A percentile compares a stretch with the other conserved stretches of the same genome.
Conservation (phyloP, 2,797 vertebrate species). For the Halcyon badia region DNA sequence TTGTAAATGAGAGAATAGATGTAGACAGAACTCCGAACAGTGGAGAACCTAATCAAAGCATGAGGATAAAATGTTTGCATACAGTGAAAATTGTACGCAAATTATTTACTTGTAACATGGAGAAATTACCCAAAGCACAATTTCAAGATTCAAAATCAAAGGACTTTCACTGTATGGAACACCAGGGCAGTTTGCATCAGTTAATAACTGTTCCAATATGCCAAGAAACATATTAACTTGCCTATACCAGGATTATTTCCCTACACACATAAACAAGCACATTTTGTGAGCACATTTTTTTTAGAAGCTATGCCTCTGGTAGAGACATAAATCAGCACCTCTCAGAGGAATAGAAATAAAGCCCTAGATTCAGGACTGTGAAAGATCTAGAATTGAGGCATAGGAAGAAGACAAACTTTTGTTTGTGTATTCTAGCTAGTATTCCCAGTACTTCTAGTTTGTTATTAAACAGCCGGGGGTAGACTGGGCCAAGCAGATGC, state of each 20-base stretch:
- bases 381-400: background rate
- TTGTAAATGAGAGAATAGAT: background rate
- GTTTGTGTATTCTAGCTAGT: background rate
- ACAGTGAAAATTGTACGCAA: background rate
- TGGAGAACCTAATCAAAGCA: background rate
- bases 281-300: background rate
- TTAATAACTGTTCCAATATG: background rate
- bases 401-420: background rate
- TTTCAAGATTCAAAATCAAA: background rate
- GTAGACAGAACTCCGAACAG: background rate
- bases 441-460: background rate
- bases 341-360: background rate
- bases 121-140: background rate
- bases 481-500: background rate
- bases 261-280: background rate
- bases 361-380: no score
- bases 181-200: background rate
- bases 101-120: background rate
- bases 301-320: background rate
- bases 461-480: background rate
- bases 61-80: background rate
- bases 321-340: background rate
- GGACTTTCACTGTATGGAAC: background rate
- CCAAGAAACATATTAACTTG: background rate
- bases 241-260: background rate